phyloP scores from a whole-genome alignment of 2,113 vertebrate genomes.

The Mormyrus lacerda region DNA sequence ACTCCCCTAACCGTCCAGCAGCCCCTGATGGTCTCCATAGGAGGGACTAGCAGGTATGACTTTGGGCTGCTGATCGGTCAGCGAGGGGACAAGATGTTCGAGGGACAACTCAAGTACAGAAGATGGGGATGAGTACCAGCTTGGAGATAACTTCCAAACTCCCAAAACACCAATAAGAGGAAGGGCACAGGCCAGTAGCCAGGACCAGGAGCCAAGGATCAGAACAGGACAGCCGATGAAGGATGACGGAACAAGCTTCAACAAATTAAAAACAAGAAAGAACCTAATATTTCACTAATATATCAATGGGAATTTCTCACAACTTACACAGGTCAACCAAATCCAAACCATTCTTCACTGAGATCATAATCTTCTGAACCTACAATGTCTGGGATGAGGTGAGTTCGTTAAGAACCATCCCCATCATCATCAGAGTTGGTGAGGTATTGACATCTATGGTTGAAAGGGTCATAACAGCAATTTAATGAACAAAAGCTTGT shows the following conservation, averaged over 20 bases:
- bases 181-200: background rate
- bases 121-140: background rate
- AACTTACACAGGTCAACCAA: background rate
- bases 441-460: background rate
- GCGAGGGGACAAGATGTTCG: background rate
- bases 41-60: no score
- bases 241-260: background rate
- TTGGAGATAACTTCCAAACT: background rate
- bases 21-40: background rate
- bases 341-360: background rate
- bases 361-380: background rate
- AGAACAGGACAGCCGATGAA: no score
- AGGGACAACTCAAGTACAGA: background rate
- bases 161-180: background rate
- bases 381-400: background rate
- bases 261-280: background rate
- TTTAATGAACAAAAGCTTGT: background rate
- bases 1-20: background rate
- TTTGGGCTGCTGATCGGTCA: no score
- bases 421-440: background rate
- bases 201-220: background rate
- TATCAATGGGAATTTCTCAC: background rate
- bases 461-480: background rate
- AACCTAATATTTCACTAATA: background rate
- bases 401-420: background rate